These are phyloP conservation scores for Muntiacus reevesi DNA, from an alignment of 2,113 vertebrate species.

Conservation along the genomic window DNA sequence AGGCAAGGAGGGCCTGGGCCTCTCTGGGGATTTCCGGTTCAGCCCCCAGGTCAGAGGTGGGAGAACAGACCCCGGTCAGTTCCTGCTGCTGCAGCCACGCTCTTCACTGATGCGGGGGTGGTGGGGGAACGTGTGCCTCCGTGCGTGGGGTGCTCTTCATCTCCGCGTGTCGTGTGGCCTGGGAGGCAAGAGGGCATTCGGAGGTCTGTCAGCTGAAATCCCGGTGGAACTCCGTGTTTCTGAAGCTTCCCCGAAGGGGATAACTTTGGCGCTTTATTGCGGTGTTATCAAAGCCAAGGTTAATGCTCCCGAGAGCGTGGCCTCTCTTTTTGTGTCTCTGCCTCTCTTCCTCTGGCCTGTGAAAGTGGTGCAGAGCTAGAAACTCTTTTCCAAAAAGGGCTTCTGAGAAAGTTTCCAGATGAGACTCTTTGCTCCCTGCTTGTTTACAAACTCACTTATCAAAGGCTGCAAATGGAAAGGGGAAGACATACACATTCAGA, in stretches of 20 bases:
- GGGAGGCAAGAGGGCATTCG: background rate
- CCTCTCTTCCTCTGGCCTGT: background rate
- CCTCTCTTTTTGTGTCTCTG: background rate
- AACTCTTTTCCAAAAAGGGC: background rate
- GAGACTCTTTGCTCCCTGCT: background rate
- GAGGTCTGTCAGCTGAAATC: background rate
- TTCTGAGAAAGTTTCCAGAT: background rate
- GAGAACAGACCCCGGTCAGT: background rate
- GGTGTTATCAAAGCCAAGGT: background rate
- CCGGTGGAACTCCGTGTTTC: background rate
- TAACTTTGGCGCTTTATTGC: background rate
- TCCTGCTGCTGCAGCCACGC: background rate
- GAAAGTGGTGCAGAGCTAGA: background rate
- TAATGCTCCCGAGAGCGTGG: background rate
- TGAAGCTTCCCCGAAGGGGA: background rate
- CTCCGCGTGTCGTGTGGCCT: background rate
- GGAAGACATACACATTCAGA: background rate
- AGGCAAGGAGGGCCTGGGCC: background rate
- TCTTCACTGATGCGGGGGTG: background rate
- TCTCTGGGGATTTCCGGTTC: background rate
- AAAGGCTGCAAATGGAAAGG: background rate
- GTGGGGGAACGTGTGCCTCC: background rate
- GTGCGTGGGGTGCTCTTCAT: background rate
- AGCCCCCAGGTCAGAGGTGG: background rate
- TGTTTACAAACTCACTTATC: background rate